phyloP scores from a whole-genome alignment of 2,797 vertebrate species.

The Pitangus sulphuratus region DNA sequence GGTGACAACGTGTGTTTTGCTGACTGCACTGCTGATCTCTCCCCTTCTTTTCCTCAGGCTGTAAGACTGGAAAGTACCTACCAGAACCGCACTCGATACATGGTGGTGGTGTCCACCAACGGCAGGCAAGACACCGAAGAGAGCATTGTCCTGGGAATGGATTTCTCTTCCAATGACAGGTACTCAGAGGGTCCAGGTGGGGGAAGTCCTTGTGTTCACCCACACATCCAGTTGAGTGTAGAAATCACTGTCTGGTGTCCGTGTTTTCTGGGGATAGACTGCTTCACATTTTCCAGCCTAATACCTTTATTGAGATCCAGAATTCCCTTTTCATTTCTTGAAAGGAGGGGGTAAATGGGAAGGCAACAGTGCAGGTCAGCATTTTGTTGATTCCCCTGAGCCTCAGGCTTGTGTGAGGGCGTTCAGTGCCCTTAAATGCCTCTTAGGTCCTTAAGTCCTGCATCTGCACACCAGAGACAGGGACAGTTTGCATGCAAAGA shows the following conservation, averaged over 20 bases:
- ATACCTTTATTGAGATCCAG: neutral
- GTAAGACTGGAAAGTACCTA: conserved; percentile 94
- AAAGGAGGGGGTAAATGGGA: neutral
- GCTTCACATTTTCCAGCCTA: neutral
- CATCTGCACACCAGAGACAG: neutral
- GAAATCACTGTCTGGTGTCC: neutral
- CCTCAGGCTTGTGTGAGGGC: neutral
- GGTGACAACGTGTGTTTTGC: neutral
- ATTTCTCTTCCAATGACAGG: conserved; percentile 93
- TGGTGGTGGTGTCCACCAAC: conserved; percentile 97
- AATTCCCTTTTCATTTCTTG: neutral
- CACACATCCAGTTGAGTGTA: neutral
- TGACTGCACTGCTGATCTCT: neutral
- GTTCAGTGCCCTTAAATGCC: neutral
- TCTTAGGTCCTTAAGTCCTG: neutral
- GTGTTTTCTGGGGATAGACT: neutral
- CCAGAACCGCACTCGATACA: conserved; percentile 92
- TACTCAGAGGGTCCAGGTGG: conserved; percentile 50
- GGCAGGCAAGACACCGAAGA: conserved; percentile 97
- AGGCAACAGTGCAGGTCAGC: neutral
- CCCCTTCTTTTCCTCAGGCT: conserved; percentile 78
- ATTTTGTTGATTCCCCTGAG: neutral
- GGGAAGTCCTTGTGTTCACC: neutral
- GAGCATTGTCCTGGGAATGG: conserved; percentile 95
- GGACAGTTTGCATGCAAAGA: neutral